Percentiles rank a stretch among this genome's conserved stretches.
These are phyloP conservation scores for Drosophila fulvimacula DNA, from an alignment of 2,888 invertebrate species.

Conservation along the genomic window DNA sequence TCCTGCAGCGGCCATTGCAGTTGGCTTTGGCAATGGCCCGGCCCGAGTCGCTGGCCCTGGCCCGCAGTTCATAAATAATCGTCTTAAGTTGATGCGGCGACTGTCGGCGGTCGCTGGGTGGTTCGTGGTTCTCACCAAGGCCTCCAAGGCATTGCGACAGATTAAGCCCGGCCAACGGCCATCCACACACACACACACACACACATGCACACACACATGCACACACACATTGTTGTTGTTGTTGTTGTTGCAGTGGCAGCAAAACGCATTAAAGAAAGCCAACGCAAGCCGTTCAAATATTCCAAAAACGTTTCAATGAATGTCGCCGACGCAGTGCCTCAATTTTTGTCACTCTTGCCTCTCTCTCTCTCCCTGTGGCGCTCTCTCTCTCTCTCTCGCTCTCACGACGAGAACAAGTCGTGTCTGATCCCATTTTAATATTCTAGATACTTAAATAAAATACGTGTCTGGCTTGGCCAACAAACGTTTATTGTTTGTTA, in stretches of 20 bases:
- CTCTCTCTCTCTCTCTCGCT: constrained; percentile 18
- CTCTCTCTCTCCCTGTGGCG: constrained; percentile 25
- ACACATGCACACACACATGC: not conserved
- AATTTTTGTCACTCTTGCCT: constrained; percentile 64
- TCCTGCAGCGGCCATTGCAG: constrained; percentile 71
- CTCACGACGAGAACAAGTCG: constrained; percentile 43
- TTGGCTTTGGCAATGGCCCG: constrained; percentile 22
- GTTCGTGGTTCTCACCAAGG: constrained; percentile 52
- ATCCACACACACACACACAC: constrained; percentile 19
- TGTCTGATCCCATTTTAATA: constrained; percentile 85
- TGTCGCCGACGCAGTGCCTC: constrained; percentile 76
- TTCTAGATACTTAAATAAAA: constrained; percentile 85
- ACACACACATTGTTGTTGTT: constrained; percentile 26
- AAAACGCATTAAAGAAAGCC: constrained; percentile 42
- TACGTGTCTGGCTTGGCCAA: constrained; percentile 83
- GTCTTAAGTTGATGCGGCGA: constrained; percentile 75
- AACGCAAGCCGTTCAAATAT: constrained; percentile 60
- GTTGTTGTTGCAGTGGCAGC: constrained; percentile 26
- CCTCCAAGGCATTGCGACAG: constrained; percentile 55
- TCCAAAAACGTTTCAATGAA: constrained; percentile 79
- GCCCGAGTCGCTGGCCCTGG: constrained; percentile 21
- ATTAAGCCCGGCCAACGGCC: constrained; percentile 50
- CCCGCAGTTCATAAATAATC: constrained; percentile 80
- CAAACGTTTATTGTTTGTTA: constrained; percentile 83
- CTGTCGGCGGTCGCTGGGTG: constrained; percentile 65